These are phyloP conservation scores for Hippocampus kuda DNA, from an alignment of 2,797 vertebrate genomes.

Conservation along the genomic window DNA sequence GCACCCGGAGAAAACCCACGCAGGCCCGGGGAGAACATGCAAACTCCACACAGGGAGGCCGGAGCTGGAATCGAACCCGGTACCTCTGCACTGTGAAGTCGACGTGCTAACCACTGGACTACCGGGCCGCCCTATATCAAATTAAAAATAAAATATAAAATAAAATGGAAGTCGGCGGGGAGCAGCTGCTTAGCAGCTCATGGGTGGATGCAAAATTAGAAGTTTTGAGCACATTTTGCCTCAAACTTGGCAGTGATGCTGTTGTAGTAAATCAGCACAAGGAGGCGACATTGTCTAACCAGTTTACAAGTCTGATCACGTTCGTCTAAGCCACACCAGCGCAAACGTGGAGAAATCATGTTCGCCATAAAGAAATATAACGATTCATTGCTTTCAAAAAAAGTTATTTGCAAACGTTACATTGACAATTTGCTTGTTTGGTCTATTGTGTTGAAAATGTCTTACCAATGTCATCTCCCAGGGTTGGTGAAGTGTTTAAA, in stretches of 20 bases:
- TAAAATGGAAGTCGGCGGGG: background rate
- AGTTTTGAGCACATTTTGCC: background rate
- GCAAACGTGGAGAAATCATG: background rate
- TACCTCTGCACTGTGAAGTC: too few relatives aligned
- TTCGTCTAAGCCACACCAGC: background rate
- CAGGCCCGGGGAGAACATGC: too few relatives aligned
- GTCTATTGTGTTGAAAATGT: background rate
- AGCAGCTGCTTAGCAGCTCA: too few relatives aligned
- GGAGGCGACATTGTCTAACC: constrained; percentile 20
- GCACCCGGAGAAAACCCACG: too few relatives aligned
- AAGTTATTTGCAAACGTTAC: background rate
- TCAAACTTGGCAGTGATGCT: background rate
- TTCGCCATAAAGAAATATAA: background rate
- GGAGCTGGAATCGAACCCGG: too few relatives aligned
- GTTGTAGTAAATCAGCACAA: constrained; percentile 22
- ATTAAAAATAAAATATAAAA: background rate
- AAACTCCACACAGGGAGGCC: too few relatives aligned
- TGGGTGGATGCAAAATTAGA: too few relatives aligned
- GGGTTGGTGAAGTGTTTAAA: constrained; percentile 27
- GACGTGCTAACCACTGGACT: too few relatives aligned
- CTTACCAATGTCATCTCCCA: constrained; percentile 18
- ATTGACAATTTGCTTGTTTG: background rate
- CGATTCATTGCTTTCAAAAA: background rate
- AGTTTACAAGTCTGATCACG: background rate
- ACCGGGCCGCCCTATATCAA: too few relatives aligned